phyloP scores from a whole-genome alignment of 1,140 invertebrate species.

The Globodera rostochiensis region DNA sequence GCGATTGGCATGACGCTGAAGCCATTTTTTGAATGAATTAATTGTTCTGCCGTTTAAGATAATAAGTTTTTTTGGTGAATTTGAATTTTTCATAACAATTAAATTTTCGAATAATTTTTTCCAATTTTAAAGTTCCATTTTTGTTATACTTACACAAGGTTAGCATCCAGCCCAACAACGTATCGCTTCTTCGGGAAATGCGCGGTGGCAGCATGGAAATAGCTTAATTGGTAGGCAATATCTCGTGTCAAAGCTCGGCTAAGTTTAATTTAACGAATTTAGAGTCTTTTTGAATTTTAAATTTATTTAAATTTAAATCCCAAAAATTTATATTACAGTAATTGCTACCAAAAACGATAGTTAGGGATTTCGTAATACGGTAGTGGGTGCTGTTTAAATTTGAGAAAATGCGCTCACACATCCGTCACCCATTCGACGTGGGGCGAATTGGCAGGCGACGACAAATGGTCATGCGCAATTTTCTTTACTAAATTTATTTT shows the following conservation, averaged over 20 bases:
- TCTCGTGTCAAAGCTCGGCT: too few relatives aligned
- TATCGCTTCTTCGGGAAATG: conserved; percentile 25
- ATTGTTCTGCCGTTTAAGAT: neutral
- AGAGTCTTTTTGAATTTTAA: too few relatives aligned
- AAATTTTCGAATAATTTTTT: neutral
- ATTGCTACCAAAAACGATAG: too few relatives aligned
- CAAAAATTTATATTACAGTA: too few relatives aligned
- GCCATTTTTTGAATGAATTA: neutral
- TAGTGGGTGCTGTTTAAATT: neutral
- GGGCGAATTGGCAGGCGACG: conserved; percentile 19
- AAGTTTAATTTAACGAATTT: too few relatives aligned
- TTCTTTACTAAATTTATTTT: neutral
- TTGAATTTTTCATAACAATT: neutral
- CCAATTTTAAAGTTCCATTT: neutral
- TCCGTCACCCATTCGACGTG: conserved; percentile 22
- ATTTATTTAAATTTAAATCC: too few relatives aligned
- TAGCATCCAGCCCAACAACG: conserved; percentile 27
- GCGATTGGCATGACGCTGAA: conserved; percentile 24
- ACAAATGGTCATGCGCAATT: conserved; percentile 21
- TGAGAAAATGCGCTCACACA: conserved; percentile 8
- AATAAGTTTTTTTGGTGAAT: neutral
- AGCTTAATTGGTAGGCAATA: neutral
- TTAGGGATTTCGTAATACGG: too few relatives aligned
- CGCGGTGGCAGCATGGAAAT: conserved; percentile 23
- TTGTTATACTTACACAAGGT: conserved; percentile 10